A percentile compares a stretch with the other conserved stretches of the same genome.
Conservation (phyloP, 2,797 vertebrate genomes). For the Myoxocephalus aenaeus region DNA sequence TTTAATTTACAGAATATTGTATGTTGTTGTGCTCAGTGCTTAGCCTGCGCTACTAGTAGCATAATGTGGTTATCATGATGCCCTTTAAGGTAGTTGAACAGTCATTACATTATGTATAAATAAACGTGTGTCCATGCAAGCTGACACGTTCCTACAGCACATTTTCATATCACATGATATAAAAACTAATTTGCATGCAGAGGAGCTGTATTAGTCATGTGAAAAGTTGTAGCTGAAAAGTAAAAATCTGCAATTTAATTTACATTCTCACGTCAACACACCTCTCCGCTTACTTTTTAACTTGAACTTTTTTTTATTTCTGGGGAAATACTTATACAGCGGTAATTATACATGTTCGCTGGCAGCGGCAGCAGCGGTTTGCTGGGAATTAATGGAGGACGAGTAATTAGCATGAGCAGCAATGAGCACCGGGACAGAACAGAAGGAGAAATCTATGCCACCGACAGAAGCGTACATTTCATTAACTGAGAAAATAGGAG, state of each 20-base stretch:
- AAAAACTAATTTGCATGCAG: constrained; percentile 24
- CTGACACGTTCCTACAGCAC: neutral
- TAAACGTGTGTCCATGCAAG: constrained; percentile 8
- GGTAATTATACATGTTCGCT: constrained; percentile 42
- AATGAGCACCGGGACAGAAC: constrained; percentile 32
- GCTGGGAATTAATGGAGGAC: constrained; percentile 45
- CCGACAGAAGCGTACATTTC: constrained; percentile 48
- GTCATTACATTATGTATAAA: constrained; percentile 11
- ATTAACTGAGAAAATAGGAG: constrained; percentile 18
- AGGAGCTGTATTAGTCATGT: neutral
- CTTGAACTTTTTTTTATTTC: constrained; percentile 28
- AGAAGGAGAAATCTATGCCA: constrained; percentile 39
- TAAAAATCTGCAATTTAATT: constrained; percentile 21
- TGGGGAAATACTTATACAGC: constrained; percentile 20
- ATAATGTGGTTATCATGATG: neutral
- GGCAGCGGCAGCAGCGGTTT: constrained; percentile 38
- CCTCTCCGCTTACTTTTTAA: constrained; percentile 23
- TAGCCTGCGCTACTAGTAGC: neutral
- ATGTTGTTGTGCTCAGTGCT: neutral
- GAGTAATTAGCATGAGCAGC: constrained; percentile 52
- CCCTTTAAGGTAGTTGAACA: neutral
- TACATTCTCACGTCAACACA: constrained; percentile 42
- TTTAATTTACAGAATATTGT: neutral
- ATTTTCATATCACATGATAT: constrained; percentile 18
- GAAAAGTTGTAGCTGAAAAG: constrained; percentile 22